Percentiles rank a stretch among this genome's conserved stretches.
These are phyloP conservation scores for Parasteatoda lunata DNA, from an alignment of 2,888 invertebrate genomes.

Conservation along the genomic window DNA sequence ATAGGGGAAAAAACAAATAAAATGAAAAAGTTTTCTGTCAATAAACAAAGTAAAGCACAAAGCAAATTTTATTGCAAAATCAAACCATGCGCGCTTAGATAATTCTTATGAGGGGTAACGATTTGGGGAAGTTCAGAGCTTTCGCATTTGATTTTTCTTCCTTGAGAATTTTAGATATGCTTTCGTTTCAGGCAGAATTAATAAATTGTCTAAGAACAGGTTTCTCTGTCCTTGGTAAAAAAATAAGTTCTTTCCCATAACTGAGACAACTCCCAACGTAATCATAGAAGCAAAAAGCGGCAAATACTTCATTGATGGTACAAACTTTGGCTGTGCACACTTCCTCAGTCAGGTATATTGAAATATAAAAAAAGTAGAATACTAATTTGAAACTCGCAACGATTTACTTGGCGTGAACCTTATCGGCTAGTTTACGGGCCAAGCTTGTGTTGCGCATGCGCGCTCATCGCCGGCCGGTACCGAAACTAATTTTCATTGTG, in stretches of 20 bases:
- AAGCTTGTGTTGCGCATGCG: constrained; percentile 32
- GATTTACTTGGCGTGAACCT: neutral
- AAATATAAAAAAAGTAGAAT: constrained; percentile 7
- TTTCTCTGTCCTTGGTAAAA: constrained; percentile 50
- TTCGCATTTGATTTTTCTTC: constrained; percentile 36
- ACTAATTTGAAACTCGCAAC: constrained; percentile 52
- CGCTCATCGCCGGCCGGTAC: neutral
- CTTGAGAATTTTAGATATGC: constrained; percentile 29
- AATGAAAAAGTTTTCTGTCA: no score
- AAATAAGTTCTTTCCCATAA: neutral
- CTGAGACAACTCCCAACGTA: constrained; percentile 21
- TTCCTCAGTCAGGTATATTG: neutral
- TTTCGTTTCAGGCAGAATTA: constrained; percentile 11
- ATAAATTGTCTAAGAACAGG: constrained; percentile 33
- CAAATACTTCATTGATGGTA: constrained; percentile 24
- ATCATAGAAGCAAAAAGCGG: neutral
- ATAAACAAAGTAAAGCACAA: no score
- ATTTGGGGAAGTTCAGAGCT: constrained; percentile 48
- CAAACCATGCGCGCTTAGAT: no score
- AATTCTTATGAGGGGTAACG: neutral
- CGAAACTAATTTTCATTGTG: constrained; percentile 8
- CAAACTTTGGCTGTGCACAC: neutral
- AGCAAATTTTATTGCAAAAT: no score
- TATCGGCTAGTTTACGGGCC: constrained; percentile 12
- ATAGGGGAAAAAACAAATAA: no score